A percentile compares a stretch with the other conserved stretches of the same genome.
phyloP scores from a whole-genome alignment of 2,797 vertebrate species.

The Syncerus caffer region DNA sequence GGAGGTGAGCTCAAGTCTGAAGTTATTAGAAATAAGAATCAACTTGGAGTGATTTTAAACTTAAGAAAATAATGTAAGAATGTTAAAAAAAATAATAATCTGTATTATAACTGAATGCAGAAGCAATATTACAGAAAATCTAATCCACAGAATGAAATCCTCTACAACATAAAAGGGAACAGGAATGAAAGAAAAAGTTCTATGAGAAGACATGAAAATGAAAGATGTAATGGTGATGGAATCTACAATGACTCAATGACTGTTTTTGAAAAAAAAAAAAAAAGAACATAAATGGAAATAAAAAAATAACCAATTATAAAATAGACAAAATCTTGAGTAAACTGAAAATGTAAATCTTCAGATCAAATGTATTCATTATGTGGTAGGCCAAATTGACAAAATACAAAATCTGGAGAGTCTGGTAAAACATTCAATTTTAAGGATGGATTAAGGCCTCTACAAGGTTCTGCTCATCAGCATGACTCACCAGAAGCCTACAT shows the following conservation, averaged over 20 bases:
- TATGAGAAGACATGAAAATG: background rate
- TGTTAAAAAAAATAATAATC: background rate
- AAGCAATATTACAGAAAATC: background rate
- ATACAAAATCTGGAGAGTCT: background rate
- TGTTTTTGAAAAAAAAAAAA: background rate
- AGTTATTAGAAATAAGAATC: background rate
- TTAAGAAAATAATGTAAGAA: background rate
- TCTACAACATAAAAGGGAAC: background rate
- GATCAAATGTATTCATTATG: background rate
- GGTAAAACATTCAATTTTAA: background rate
- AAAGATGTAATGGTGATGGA: background rate
- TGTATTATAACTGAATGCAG: background rate
- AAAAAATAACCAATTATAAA: background rate
- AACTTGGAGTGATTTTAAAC: background rate
- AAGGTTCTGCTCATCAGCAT: background rate
- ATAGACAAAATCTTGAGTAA: background rate
- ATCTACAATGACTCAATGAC: background rate
- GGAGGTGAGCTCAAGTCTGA: background rate
- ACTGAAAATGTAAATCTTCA: background rate
- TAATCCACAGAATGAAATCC: background rate
- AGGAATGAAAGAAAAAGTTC: background rate
- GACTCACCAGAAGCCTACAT: background rate
- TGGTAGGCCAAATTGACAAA: background rate
- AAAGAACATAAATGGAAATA: background rate
- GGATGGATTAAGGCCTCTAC: background rate